These are phyloP conservation scores for Spheniscus humboldti DNA, from an alignment of 2,797 vertebrate species.

Conservation along the genomic window DNA sequence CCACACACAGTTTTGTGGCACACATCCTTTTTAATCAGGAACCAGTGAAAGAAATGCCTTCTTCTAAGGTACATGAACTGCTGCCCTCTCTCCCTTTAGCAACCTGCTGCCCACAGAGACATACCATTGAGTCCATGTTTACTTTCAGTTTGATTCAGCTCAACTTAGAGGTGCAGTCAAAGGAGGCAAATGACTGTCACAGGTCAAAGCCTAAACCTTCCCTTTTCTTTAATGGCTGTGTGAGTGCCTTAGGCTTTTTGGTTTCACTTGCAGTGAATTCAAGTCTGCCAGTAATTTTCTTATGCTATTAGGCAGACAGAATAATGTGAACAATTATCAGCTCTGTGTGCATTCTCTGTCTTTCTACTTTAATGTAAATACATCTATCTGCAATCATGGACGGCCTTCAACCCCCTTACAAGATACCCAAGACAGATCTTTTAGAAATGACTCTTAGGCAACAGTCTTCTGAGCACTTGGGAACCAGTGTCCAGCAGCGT, in stretches of 20 bases:
- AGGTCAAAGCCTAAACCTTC: slow-evolving; percentile 23
- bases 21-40: neutral
- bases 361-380: neutral
- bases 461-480: neutral
- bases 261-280: slow-evolving; percentile 12
- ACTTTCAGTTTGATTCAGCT: neutral
- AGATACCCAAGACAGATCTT: neutral
- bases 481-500: neutral
- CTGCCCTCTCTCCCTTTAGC: neutral
- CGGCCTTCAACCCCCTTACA: neutral
- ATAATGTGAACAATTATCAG: slow-evolving; percentile 34
- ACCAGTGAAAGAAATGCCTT: neutral
- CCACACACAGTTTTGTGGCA: neutral
- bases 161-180: neutral
- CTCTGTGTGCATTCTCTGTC: neutral
- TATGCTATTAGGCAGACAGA: slow-evolving; percentile 29
- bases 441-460: neutral
- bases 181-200: neutral
- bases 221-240: neutral
- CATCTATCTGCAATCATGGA: neutral
- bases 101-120: neutral
- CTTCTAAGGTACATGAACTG: neutral
- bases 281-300: slow-evolving; percentile 7
- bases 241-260: slow-evolving; percentile 29
- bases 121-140: neutral